Percentiles rank a stretch among this genome's conserved stretches.
phyloP scores from a whole-genome alignment of 2,113 vertebrate genomes.

The Oenanthe oenanthe region DNA sequence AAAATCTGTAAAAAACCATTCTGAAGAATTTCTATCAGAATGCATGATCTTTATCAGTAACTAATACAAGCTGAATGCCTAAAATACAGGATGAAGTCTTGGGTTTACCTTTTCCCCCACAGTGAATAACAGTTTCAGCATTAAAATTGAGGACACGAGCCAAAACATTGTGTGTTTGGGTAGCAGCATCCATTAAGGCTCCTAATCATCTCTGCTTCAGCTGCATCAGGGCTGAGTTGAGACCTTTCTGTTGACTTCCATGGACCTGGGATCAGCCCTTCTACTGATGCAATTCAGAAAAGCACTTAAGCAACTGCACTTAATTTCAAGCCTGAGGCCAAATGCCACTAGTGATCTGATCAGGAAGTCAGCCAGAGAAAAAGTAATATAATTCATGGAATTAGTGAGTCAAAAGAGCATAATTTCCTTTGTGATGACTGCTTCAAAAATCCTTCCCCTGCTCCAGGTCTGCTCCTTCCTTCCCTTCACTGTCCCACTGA shows the following conservation, averaged over 20 bases:
- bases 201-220: fast-evolving
- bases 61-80: background rate
- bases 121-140: background rate
- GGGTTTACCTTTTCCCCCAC: background rate
- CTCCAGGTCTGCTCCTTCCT: background rate
- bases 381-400: background rate
- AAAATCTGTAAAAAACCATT: background rate
- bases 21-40: conserved; percentile 5
- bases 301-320: background rate
- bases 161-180: background rate
- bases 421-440: background rate
- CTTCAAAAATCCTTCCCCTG: background rate
- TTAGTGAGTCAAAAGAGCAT: background rate
- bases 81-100: background rate
- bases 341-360: background rate
- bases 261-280: background rate
- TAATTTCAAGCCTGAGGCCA: background rate
- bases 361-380: background rate
- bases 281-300: background rate
- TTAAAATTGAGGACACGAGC: background rate
- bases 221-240: background rate
- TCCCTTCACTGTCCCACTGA: background rate
- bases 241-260: background rate
- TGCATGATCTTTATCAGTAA: background rate
- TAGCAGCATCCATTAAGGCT: background rate